Base-by-base conservation (phyloP, 2,888 invertebrate genomes). In the Eumerus sabulonum region DNA sequence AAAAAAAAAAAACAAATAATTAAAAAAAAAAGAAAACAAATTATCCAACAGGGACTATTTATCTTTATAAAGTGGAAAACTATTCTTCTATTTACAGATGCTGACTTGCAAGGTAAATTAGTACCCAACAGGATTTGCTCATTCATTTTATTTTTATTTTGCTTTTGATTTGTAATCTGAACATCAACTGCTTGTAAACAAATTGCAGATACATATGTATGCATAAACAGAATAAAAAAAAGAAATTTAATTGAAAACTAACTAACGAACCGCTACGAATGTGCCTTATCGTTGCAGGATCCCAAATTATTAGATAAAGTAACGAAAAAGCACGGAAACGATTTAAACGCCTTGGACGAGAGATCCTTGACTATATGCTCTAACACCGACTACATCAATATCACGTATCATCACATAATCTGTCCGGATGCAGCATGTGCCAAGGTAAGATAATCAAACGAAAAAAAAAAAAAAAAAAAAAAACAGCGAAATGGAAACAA, bases 341-440 rank as follows among this genome's bases (percentile, higher is more conserved):
- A 92, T 90, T 82, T 87, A 59, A 84, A 84, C 76, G 92, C 90
- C 76, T 87, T 98, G 82, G 99, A 99, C 85, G 97, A 97, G 81
- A 95, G 97, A 87, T 98, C 98, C 4, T 90, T 99, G 56, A 98
- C 98, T 76, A 96, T 99, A 86, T 99, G 99, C 90, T 98, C 98
- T 86, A 99, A 99, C 11, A 96, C 97, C 13, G 99, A 99, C 90
- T 96, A 99, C 89, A 99, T 99, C 87, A 99, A 98, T 90, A 98
- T 99, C 88, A 98, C 95, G 90, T 98, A 98, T 90, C 98, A 98
- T 86, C 98, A 98, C 89, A 95, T 99, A 84, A 95, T 99, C 79
- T 98, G 98, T 87, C 95, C 97, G 12, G 96, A 97, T 90, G 93
- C 95, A 14, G 95, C 94, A 82, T 96, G 95, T 16, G 98, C 99